Base-by-base conservation (phyloP, 2,113 vertebrate genomes). In the Buteo buteo region DNA sequence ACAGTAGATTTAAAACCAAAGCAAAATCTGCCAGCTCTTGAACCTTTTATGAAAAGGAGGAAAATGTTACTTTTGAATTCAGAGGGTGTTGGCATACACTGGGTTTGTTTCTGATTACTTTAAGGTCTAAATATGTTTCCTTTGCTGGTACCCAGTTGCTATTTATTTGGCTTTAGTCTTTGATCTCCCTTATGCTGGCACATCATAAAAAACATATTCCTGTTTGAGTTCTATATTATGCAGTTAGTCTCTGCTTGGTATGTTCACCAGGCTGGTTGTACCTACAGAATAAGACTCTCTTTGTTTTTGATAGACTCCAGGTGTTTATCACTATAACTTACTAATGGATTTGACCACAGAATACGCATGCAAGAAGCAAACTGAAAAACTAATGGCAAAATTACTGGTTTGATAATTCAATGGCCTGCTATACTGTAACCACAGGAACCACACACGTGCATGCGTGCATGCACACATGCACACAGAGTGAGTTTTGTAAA, bases 241-340 rank as follows among this genome's bases (percentile, higher is more conserved):
- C 97, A 97, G 96, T 98, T 98, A 97, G 97, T 97, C 97, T 97
- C 97, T 98, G 97, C 97, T 97, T 94, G 95, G 97, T 97, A 95
- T 96, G 92, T 96, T 98, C 84, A 85, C 94, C 95, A 97, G 97
- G 96, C 97, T 95, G 88, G 88, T 93, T 96, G 92, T 90, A 91
- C 81, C 74, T 96, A 94, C 90, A 84, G 98, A 98, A 98, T 98
- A 98, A 98, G 95, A 92, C 97, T 97, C 82, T 98, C 98, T 98
- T 98, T 99, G 98, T 98, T 97, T 98, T 98, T 98, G 98, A 98
- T 98, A 96, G 98, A 97, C 97, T 98, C 98, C 98, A 98, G 98
- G 98, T 98, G 98, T 98, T 99, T 98, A 98, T 98, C 98, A 91
- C 95, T 97, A 28, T 95, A 97, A 97, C 96, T 98, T 97, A 97